Evolutionary conservation across 1,140 invertebrate genomes (phyloP).

Genomic region (Dendroctonus valens): DNA sequence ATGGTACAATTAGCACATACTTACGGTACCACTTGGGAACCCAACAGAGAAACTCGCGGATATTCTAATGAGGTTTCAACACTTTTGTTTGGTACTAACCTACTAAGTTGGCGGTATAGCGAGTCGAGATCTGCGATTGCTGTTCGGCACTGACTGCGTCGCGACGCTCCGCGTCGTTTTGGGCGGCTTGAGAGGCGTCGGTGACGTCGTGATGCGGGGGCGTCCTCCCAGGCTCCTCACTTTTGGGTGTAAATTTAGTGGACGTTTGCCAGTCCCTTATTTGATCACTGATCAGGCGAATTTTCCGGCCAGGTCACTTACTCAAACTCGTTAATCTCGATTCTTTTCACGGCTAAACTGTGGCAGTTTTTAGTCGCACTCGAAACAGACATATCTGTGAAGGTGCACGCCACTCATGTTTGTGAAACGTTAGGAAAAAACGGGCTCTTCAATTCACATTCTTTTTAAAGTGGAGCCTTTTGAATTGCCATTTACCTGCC

Average conservation of each 20-base stretch:
- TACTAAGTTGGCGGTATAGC: slow-evolving; percentile 43
- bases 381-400: no score
- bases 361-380: no score
- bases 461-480: no score
- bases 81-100: slow-evolving; percentile 40
- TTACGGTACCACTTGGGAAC: slow-evolving; percentile 9
- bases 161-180: slow-evolving; percentile 34
- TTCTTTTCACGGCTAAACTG: no score
- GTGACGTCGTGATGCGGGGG: slow-evolving; percentile 33
- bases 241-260: neutral
- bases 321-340: no score
- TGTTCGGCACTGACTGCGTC: slow-evolving; percentile 46
- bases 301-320: neutral
- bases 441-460: no score
- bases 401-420: no score
- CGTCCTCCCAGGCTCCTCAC: neutral
- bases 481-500: no score
- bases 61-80: slow-evolving; percentile 1
- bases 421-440: no score
- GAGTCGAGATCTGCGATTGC: slow-evolving; percentile 47
- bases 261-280: neutral
- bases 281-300: neutral
- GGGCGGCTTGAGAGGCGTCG: slow-evolving; percentile 34
- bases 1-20: slow-evolving; percentile 10
- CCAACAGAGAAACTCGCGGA: slow-evolving; percentile 5